Percentiles rank a stretch among this genome's conserved stretches.
Evolutionary conservation across 2,113 vertebrate genomes (phyloP).

Genomic region (Istiophorus platypterus): DNA sequence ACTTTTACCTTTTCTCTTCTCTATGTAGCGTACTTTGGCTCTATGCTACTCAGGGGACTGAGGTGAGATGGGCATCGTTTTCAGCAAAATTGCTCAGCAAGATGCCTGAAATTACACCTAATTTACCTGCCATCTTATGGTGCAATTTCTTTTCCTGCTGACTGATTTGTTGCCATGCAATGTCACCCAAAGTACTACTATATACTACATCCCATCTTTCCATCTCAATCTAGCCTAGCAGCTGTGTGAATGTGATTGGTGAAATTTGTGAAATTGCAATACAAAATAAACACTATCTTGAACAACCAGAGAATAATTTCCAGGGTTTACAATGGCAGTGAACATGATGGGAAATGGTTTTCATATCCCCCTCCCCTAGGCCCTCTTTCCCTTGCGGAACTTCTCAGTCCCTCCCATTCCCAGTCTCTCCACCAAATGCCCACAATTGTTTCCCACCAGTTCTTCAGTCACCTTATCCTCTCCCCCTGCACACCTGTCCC

Average conservation of each 20-base stretch:
- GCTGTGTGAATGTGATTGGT: neutral
- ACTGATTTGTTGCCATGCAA: slow-evolving; percentile 3
- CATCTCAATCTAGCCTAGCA: neutral
- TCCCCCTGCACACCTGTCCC: neutral
- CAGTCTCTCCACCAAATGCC: neutral
- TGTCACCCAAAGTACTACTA: slow-evolving; percentile 12
- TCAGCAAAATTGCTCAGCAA: neutral
- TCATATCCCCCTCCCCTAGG: neutral
- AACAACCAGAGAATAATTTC: neutral
- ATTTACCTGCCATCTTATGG: neutral
- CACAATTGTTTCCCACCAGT: neutral
- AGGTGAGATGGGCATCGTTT: slow-evolving; percentile 1
- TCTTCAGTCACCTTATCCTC: neutral
- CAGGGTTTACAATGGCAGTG: neutral
- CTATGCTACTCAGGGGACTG: neutral
- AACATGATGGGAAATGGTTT: neutral
- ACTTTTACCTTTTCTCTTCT: neutral
- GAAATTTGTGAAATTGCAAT: slow-evolving; percentile 3
- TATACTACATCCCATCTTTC: neutral
- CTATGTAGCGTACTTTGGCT: neutral
- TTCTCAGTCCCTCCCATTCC: neutral
- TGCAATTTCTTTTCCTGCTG: slow-evolving; percentile 6
- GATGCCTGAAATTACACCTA: slow-evolving; percentile 25
- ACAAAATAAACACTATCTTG: neutral
- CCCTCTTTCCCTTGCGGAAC: too few relatives aligned